Percentiles rank a stretch among this genome's conserved stretches.
phyloP scores from a whole-genome alignment of 2,888 invertebrate species.

The Sesia bembeciformis region DNA sequence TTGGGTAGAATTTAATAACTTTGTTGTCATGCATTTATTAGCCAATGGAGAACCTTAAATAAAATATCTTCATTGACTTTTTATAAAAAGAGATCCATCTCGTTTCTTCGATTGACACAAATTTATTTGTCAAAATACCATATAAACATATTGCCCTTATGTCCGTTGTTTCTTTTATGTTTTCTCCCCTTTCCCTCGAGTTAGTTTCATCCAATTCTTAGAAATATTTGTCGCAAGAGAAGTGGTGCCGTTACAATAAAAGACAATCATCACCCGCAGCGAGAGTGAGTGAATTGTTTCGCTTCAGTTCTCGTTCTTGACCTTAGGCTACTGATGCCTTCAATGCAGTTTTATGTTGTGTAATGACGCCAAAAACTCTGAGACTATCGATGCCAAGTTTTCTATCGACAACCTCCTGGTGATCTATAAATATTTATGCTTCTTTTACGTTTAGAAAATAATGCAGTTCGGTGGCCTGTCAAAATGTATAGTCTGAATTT shows the following conservation, averaged over 20 bases:
- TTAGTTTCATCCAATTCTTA: constrained; percentile 30
- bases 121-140: constrained; percentile 67
- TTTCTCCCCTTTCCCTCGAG: constrained; percentile 36
- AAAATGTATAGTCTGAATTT: background rate
- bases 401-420: constrained; percentile 23
- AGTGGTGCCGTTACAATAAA: background rate
- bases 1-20: too few relatives aligned
- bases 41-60: too few relatives aligned
- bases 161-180: constrained; percentile 54
- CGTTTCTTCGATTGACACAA: constrained; percentile 40
- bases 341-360: constrained; percentile 58
- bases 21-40: too few relatives aligned
- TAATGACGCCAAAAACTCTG: constrained; percentile 60
- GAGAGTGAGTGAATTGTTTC: constrained; percentile 30
- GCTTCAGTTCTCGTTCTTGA: constrained; percentile 45
- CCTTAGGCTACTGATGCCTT: constrained; percentile 40
- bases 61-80: too few relatives aligned
- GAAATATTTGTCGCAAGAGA: background rate
- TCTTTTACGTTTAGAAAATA: background rate
- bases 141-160: constrained; percentile 49
- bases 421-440: constrained; percentile 17
- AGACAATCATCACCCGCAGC: constrained; percentile 8
- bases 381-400: constrained; percentile 54
- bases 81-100: constrained; percentile 14
- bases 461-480: background rate